Percentiles rank a stretch among this genome's conserved stretches.
Conservation (phyloP, 1,140 invertebrate genomes). For the Mactra quadrangularis region DNA sequence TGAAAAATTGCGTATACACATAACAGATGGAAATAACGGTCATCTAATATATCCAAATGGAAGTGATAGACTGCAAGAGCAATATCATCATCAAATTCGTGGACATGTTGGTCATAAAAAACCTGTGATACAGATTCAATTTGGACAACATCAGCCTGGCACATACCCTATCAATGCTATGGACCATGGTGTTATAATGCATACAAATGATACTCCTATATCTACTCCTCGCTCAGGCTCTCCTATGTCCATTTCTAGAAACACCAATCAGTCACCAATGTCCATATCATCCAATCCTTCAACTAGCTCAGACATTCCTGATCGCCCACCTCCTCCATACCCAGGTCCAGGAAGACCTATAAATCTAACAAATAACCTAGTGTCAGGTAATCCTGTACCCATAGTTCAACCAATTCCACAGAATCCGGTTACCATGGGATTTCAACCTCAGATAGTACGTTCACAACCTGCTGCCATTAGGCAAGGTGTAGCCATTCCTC, state of each 20-base stretch:
- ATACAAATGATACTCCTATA: conserved; percentile 69
- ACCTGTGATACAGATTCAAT: conserved; percentile 40
- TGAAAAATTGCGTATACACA: conserved; percentile 77
- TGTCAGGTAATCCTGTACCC: conserved; percentile 60
- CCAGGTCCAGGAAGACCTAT: conserved; percentile 67
- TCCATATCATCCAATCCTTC: conserved; percentile 81
- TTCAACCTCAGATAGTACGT: conserved; percentile 43
- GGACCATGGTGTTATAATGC: conserved; percentile 54
- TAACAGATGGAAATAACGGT: conserved; percentile 66
- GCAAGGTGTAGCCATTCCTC: conserved; percentile 8
- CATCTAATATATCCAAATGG: conserved; percentile 35
- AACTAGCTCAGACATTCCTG: conserved; percentile 81
- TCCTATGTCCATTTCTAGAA: conserved; percentile 73
- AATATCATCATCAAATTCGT: conserved; percentile 47
- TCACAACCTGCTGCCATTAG: conserved; percentile 44
- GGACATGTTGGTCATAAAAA: conserved; percentile 34
- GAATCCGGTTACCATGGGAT: conserved; percentile 54
- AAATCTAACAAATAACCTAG: conserved; percentile 51
- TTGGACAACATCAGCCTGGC: conserved; percentile 38
- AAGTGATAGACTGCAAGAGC: conserved; percentile 48
- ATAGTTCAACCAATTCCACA: conserved; percentile 67
- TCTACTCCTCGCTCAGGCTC: conserved; percentile 81
- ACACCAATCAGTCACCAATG: conserved; percentile 81
- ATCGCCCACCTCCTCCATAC: conserved; percentile 82
- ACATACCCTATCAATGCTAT: conserved; percentile 15